Evolutionary conservation across 2,113 vertebrate genomes (phyloP), one percentile per base, ranked within the genome.

Genomic region (Ahaetulla prasina): DNA sequence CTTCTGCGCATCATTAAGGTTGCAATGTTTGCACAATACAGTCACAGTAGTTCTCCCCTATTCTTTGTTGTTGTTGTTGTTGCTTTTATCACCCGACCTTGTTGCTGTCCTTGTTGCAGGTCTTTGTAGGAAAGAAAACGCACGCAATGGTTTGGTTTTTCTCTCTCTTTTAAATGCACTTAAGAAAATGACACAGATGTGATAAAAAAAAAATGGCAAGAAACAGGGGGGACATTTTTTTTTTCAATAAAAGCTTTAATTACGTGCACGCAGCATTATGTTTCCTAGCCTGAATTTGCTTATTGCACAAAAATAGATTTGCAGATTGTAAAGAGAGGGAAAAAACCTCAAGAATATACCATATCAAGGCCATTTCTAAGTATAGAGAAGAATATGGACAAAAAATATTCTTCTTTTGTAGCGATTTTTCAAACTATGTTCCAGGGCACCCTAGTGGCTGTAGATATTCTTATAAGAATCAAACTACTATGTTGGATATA

Each of bases 361-460:
- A 93, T 95, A 95, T 96, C 97, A 97, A 97, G 95, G 97, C 94
- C 80, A 95, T 96, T 94, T 96, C 95, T 93, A 94, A 96, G 97
- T 95, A 94, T 96, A 35, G 11, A 45, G 60, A 80, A 53, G 60
- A 97, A 96, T 53, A 20, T 39, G 35, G 2, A 27, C 23, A 39
- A 53, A 54, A 92, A 52, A 27, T 52, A 85, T 35, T n/a, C 53
- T 9, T 45, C 39, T 47, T 89, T 89, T 25, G 54, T 14, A 18
- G 55, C 30, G 55, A 89, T 27, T 89, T 89, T 89, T 8, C 39
- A 45, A 86, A 86, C 27, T 50, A 86, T 86, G 85, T 18, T 14
- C 30, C 47, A 86, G 85, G 35, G 85, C 47, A 49, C 45, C 43
- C 85, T 86, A 47, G 25, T 47, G 85, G 85, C 45, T 86, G 85